Conservation (phyloP, 2,113 vertebrate genomes). For the Lophius piscatorius region DNA sequence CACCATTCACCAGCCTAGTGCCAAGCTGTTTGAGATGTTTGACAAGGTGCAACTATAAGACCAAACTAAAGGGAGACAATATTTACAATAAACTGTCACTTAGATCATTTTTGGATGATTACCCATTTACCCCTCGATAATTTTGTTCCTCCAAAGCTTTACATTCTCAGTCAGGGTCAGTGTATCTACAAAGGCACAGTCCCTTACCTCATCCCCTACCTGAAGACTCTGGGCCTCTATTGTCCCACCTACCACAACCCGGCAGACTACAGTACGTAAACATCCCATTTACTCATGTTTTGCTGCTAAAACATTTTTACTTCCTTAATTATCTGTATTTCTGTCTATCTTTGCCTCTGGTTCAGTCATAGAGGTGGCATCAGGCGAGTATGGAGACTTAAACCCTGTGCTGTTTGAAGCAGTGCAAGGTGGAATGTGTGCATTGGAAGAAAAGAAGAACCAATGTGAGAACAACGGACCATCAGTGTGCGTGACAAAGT, state of each 20-base stretch:
- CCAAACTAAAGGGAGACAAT: too few relatives aligned
- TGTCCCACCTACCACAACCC: conserved; percentile 98
- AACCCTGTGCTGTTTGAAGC: conserved; percentile 93
- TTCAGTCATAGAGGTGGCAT: conserved; percentile 96
- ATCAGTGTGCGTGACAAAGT: conserved; percentile 73
- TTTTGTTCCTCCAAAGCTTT: conserved; percentile 83
- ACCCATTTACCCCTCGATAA: background rate
- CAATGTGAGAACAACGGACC: conserved; percentile 79
- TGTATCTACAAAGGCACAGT: conserved; percentile 96
- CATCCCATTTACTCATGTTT: background rate
- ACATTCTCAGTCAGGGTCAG: conserved; percentile 97
- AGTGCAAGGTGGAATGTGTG: conserved; percentile 90
- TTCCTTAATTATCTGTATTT: background rate
- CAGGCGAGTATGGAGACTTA: conserved; percentile 95
- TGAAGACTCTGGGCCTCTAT: conserved; percentile 93
- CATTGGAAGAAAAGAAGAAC: conserved; percentile 87
- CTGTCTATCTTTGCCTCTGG: too few relatives aligned
- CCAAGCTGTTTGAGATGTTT: conserved; percentile 98
- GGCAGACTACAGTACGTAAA: conserved; percentile 93
- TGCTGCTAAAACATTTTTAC: background rate
- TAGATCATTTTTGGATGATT: too few relatives aligned
- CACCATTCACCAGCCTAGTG: conserved; percentile 98
- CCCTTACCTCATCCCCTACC: conserved; percentile 92
- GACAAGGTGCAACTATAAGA: conserved; percentile 98
- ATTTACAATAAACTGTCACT: too few relatives aligned